A percentile compares a stretch with the other conserved stretches of the same genome.
phyloP scores from a whole-genome alignment of 1,140 invertebrate species.

The Lepidotrigona ventralis region DNA sequence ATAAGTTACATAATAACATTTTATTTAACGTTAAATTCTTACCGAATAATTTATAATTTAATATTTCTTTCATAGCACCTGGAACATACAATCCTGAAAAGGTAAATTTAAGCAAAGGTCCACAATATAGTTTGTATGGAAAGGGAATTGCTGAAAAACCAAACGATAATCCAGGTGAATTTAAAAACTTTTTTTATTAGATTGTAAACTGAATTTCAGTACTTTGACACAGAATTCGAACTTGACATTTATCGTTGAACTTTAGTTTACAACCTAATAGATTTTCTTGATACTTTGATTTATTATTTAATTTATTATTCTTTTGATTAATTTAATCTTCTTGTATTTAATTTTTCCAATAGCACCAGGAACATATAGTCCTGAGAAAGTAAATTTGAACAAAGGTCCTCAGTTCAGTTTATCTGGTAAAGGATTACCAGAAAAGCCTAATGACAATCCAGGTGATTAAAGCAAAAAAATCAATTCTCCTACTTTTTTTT shows the following conservation, averaged over 20 bases:
- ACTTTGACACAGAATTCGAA: too few species aligned
- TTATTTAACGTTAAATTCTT: background rate
- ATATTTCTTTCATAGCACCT: conserved; percentile 57
- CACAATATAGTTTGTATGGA: conserved; percentile 82
- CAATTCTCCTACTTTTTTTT: conserved; percentile 79
- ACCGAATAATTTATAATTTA: conserved; percentile 14
- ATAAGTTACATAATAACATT: conserved; percentile 1
- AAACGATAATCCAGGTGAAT: conserved; percentile 37
- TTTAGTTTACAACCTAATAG: too few species aligned
- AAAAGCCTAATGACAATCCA: conserved; percentile 81
- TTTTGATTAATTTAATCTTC: conserved; percentile 25
- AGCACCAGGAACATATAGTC: conserved; percentile 64
- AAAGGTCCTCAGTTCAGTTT: conserved; percentile 83
- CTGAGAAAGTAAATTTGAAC: conserved; percentile 81
- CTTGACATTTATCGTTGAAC: too few species aligned
- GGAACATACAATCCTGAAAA: conserved; percentile 67
- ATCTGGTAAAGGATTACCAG: conserved; percentile 76
- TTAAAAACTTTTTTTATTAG: background rate
- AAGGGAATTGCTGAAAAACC: conserved; percentile 67
- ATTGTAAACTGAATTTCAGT: too few species aligned
- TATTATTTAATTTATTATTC: conserved; percentile 69
- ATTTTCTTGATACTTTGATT: background rate
- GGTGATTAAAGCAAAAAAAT: conserved; percentile 62
- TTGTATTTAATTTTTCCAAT: conserved; percentile 17
- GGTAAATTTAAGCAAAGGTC: conserved; percentile 63